Base-by-base conservation (phyloP, 2,888 invertebrate species). In the Diarsia dahlii region DNA sequence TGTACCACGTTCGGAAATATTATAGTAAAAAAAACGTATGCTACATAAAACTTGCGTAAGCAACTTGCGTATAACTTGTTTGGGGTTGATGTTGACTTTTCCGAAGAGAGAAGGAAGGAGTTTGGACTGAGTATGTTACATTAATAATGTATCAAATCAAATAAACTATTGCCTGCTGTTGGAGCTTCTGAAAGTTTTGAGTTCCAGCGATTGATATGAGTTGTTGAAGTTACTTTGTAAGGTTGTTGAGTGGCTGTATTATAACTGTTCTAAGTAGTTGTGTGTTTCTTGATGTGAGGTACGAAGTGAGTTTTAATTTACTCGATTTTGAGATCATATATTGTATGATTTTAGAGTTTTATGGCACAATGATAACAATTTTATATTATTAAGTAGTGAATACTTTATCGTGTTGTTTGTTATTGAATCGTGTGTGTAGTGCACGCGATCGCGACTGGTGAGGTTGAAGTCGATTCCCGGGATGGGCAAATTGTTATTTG, bases 131-230 rank as follows among this genome's bases (percentile, higher is more conserved):
- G 78, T 50, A 86, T 76, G 79, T 79, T 50, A 74, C 66, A 87
- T 88, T 87, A 88, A 88, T 87, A 84, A 86, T 84, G 82, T 88
- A 88, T 82, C 85, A 87, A 78, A 87, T 77, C 87, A 87, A 88
- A 87, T 88, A 86, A 73, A 82, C 85, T 84, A 87, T 77, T 48
- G 82, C 74, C 58, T 81, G 81, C 73, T 86, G 70, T 79, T 76
- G 80, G 74, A 73, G 20, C 6, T 71, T n/a, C 58, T 58, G 62
- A 45, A 58, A 87, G 80, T 82, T 87, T 82, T 58, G 77, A 82
- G 77, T 82, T 88, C 58, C 80, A 75, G 64, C 81, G 78, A 87
- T 87, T 87, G 88, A 87, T 88, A 87, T 79, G 77, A 84, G 74
- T 85, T 85, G 76, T 84, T 82, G 50, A 69, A 18, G 69, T 66